A percentile compares a stretch with the other conserved stretches of the same genome.
These are phyloP conservation scores for Ochotona princeps DNA, from an alignment of 2,113 vertebrate genomes.

Conservation along the genomic window DNA sequence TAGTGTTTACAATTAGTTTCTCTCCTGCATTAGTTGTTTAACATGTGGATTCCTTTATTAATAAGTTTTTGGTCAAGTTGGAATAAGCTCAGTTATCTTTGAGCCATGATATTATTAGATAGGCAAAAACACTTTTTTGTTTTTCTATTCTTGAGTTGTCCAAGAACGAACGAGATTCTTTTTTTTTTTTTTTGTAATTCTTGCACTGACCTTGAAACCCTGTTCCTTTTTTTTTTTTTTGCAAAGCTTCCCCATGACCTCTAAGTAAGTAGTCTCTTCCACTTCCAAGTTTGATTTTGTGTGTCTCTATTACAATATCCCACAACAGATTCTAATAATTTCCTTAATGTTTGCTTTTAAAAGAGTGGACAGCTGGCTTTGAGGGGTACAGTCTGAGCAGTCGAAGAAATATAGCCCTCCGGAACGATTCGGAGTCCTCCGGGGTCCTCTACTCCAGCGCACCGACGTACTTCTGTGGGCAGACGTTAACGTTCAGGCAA, in stretches of 20 bases:
- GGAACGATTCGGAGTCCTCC: slow-evolving; percentile 89
- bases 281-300: slow-evolving; percentile 18
- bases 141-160: background rate
- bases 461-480: slow-evolving; percentile 95
- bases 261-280: background rate
- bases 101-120: slow-evolving; percentile 10
- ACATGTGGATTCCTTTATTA: background rate
- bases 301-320: background rate
- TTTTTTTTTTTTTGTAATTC: background rate
- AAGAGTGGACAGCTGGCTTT: slow-evolving; percentile 93
- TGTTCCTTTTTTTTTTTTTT: slow-evolving; percentile 9
- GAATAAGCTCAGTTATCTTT: background rate
- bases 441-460: slow-evolving; percentile 95
- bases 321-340: slow-evolving; percentile 44
- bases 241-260: background rate
- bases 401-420: slow-evolving; percentile 94
- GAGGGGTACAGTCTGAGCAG: slow-evolving; percentile 98
- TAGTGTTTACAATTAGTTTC: background rate
- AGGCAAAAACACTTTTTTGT: background rate
- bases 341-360: slow-evolving; percentile 33
- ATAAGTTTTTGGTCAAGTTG: slow-evolving; percentile 20
- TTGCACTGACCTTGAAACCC: background rate
- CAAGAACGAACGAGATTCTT: background rate
- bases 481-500: slow-evolving; percentile 97
- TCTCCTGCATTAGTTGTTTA: background rate